Evolutionary conservation across 2,113 vertebrate genomes (phyloP), one percentile per base, ranked within the genome.

Genomic region (Dendropsophus ebraccatus): DNA sequence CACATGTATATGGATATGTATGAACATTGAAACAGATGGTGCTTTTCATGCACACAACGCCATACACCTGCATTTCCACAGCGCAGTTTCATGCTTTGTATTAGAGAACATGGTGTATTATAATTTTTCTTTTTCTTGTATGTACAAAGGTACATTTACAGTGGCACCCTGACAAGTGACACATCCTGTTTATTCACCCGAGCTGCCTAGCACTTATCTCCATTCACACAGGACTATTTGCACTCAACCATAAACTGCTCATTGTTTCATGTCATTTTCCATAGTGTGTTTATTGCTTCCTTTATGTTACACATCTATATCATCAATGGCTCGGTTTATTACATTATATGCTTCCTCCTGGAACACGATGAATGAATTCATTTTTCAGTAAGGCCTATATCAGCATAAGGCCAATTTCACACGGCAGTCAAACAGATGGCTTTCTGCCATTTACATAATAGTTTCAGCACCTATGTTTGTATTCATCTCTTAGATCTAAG

Each of bases 91-190:
- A 21, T 19, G 21, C 41, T 70, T 70, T 12, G 2, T 23, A 54
- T 47, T 30, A 50, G 41, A 25, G 14, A 49, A 28, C 45, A 45
- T 45, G 50, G 12, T 76, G 73, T 6, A 21, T 30, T 54, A 32
- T 30, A 54, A 28, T 17, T 52, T 50, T 77, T 76, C 19, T 41
- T 41, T 41, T 41, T 41, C 41, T n/a, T n/a, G 0, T 52, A 32
- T 77, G 74, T 52, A 50, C 73, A 76, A 76, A 76, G 73, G 73
- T 77, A 77, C 6, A 77, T 77, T 77, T 77, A 54, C 74, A 54
- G 50, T 77, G 74, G 74, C 74, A 77, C 49, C 0, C 25, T 52
- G 74, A 77, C 74, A 77, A 77, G 30, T 52, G 74, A 77, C 74
- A 77, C 74, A 77, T 77, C 74, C 74, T 77, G 74, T 32, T 77